Base-by-base conservation (phyloP, 2,113 vertebrate genomes). In the Crypturellus undulatus region DNA sequence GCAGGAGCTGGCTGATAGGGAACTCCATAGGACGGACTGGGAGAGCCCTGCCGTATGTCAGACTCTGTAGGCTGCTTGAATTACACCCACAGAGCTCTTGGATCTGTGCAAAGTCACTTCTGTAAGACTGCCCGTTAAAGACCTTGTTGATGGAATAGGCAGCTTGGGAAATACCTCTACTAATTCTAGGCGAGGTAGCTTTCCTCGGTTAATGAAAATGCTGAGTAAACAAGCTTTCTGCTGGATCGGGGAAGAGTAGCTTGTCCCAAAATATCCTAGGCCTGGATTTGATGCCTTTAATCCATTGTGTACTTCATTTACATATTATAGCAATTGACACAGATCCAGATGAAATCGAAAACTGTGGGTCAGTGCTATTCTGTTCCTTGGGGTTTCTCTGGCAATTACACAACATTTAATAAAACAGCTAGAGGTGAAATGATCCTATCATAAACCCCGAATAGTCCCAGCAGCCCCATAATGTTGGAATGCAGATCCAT, bases 371-470 rank as follows among this genome's bases (percentile, higher is more conserved):
- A 38, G 24, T 56, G 68, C 84, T 92, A 56, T 60, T 78, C 51
- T 67, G 11, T 60, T 93, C 56, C 47, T 84, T 40, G 12, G 52
- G 56, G 65, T 86, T 92, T 84, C 69, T 40, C 52, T 94, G 52
- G 72, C 14, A 90, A 84, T 64, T 65, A 60, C n/a, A 49, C 28
- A 69, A 70, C 12, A 34, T 86, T 90, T 89, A 80, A 86, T 95
- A 71, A 84, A 93, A 52, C 58, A 71, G 38, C 45, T 75, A 75
- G 65, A 75, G 21, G 77, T 67, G 49, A 34, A 95, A 83, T 80
- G 90, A 92, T 80, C 71, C 76, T 21, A 38, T 59, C 51, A 75
- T 71, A 92, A 95, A 68, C 64, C 69, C 64, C 45, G 64, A 86
- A 42, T 7, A 67, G 65, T 60, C 79, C 51, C 42, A 84, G 70